Evolutionary conservation across 2,113 vertebrate genomes (phyloP).

Genomic region (Brachionichthys hirsutus): DNA sequence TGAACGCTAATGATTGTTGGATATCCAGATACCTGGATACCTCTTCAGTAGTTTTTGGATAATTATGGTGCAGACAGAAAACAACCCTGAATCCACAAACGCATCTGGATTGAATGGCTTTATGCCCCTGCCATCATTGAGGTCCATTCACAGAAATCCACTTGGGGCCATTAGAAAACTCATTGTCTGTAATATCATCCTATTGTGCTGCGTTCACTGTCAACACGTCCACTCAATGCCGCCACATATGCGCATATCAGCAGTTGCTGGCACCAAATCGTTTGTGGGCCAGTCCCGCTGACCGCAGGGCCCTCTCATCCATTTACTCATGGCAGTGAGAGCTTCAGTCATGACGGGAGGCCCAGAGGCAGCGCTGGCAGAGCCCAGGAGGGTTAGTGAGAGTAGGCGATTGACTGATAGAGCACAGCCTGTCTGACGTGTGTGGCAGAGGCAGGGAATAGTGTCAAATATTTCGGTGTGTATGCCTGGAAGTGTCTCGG

Average conservation of each 20-base stretch:
- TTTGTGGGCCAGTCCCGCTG: conserved; percentile 29
- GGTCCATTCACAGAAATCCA: conserved; percentile 27
- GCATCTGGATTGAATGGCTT: no score
- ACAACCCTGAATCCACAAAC: no score
- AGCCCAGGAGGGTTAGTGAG: conserved; percentile 33
- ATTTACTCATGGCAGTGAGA: conserved; percentile 43
- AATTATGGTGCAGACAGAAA: no score
- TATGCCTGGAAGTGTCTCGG: neutral
- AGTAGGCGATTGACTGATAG: conserved; percentile 48
- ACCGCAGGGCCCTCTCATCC: conserved; percentile 53
- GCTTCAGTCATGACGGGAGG: conserved; percentile 47
- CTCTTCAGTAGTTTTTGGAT: no score
- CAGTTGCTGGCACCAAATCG: conserved; percentile 41
- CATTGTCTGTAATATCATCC: conserved; percentile 61
- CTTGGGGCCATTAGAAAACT: conserved; percentile 65
- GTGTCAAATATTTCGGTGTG: conserved; percentile 40
- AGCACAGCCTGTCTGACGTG: conserved; percentile 50
- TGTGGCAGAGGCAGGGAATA: conserved; percentile 35
- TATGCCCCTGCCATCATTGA: no score
- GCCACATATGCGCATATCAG: conserved; percentile 41
- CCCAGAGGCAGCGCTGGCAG: conserved; percentile 33
- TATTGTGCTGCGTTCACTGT: conserved; percentile 53
- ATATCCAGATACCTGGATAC: no score
- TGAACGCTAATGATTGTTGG: no score
- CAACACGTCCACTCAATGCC: conserved; percentile 58